Evolutionary conservation across 2,888 invertebrate species (phyloP), one percentile per base, ranked within the genome.

Genomic region (Oconnorella tubifera): DNA sequence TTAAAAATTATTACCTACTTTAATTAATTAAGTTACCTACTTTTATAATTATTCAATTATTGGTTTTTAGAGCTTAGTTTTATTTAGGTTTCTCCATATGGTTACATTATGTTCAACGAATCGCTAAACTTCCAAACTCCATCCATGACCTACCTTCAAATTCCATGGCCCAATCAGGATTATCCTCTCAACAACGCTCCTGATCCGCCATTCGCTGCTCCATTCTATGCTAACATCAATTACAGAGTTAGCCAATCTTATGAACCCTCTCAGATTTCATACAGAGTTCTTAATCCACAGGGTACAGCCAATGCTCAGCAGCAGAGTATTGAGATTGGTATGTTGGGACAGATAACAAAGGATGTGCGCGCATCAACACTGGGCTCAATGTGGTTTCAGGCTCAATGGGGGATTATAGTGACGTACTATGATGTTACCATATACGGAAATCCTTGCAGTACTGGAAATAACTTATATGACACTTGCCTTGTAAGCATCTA

Each of bases 161-260:
- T 63, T 4, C 4, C 28, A 6, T 63, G 57, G 57, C 63, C 63
- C 23, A 63, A 63, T 28, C 28, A 40, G 6, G 14, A 56, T 28
- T 63, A 63, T 32, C 63, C 63, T 4, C 31, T 28, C 33, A 63
- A 61, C 10, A 50, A 31, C 10, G 62, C 63, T 6, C 59, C 64
- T 0, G 73, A 74, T 58, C 56, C 65, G 2, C 74, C 75, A 1
- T 75, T 75, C 40, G 70, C 75, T n/a, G 74, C 74, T 2, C 75
- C 74, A 3, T 74, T 72, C 51, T 71, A 72, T 63, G 56, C 69
- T 6, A 73, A 68, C 0, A 63, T 63, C n/a, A 28, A 62, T 23
- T 56, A 67, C 1, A 58, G 60, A 10, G 10, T 40, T 0, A 6
- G 25, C 25, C 4, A 4, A 3, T n/a, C 49, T 3, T 25, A 56